A percentile compares a stretch with the other conserved stretches of the same genome.
phyloP scores from a whole-genome alignment of 1,140 invertebrate genomes.

The Bombus sibiricus region DNA sequence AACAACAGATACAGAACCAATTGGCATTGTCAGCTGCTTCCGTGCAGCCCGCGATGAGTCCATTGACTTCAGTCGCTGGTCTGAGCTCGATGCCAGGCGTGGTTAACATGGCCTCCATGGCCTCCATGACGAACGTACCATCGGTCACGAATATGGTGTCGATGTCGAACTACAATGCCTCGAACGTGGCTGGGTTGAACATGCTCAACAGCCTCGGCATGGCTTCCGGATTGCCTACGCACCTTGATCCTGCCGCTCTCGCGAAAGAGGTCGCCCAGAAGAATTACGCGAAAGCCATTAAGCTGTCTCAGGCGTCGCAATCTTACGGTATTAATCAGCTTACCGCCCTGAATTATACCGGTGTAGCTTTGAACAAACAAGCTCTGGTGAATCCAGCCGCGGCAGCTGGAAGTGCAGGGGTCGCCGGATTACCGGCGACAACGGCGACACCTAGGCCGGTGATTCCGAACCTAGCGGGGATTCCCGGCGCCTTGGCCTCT shows the following conservation, averaged over 20 bases:
- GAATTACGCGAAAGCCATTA: constrained; percentile 88
- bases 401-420: constrained; percentile 69
- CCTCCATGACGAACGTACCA: constrained; percentile 67
- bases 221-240: constrained; percentile 65
- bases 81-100: constrained; percentile 75
- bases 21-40: constrained; percentile 66
- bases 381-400: constrained; percentile 75
- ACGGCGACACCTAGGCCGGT: constrained; percentile 70
- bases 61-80: constrained; percentile 75
- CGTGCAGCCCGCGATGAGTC: constrained; percentile 71
- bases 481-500: constrained; percentile 73
- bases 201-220: constrained; percentile 77
- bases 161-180: constrained; percentile 70
- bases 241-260: constrained; percentile 85
- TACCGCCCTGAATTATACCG: constrained; percentile 89
- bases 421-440: constrained; percentile 67
- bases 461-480: constrained; percentile 73
- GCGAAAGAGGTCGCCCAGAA: constrained; percentile 91
- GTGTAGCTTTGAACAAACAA: constrained; percentile 88
- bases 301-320: constrained; percentile 83
- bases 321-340: constrained; percentile 81
- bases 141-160: constrained; percentile 72
- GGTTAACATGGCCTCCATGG: constrained; percentile 71
- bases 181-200: constrained; percentile 76
- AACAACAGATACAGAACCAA: constrained; percentile 67